These are phyloP conservation scores for Parazoanthus atlanticus DNA, from an alignment of 92 coral and sea anemone genomes.

Conservation along the genomic window DNA sequence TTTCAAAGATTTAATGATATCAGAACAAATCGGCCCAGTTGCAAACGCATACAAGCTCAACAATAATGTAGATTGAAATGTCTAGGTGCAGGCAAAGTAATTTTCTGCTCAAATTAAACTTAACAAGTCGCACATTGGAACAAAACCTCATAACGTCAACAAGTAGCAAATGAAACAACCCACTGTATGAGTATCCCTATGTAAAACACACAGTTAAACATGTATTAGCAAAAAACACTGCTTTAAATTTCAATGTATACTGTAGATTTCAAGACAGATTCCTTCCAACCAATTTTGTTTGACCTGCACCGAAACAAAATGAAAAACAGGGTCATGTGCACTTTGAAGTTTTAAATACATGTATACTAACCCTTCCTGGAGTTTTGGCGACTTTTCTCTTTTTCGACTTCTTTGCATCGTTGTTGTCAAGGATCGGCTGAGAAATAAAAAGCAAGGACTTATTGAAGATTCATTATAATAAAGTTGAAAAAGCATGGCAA, in stretches of 20 bases:
- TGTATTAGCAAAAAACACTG: background rate
- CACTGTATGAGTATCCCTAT: no score
- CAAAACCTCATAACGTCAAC: conserved; percentile 2
- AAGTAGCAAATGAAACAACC: conserved; percentile 8
- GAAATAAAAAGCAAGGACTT: background rate
- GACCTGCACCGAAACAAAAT: background rate
- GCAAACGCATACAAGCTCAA: no score
- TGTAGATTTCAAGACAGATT: background rate
- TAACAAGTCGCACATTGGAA: background rate
- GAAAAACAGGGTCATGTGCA: background rate
- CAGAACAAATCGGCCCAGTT: no score
- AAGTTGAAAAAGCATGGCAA: background rate
- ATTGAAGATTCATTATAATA: background rate
- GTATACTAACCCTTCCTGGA: background rate
- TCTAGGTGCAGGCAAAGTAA: no score
- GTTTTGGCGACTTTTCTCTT: conserved; percentile 7
- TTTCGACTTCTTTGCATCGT: background rate
- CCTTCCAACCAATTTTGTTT: background rate
- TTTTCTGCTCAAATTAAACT: no score
- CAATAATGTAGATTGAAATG: no score
- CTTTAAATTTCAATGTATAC: background rate
- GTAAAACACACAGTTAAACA: no score
- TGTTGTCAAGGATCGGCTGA: background rate
- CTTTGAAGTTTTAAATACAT: background rate
- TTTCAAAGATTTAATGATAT: no score